Percentiles rank a stretch among this genome's conserved stretches.
phyloP scores from a whole-genome alignment of 2,888 invertebrate species.

The Drosophila merina region DNA sequence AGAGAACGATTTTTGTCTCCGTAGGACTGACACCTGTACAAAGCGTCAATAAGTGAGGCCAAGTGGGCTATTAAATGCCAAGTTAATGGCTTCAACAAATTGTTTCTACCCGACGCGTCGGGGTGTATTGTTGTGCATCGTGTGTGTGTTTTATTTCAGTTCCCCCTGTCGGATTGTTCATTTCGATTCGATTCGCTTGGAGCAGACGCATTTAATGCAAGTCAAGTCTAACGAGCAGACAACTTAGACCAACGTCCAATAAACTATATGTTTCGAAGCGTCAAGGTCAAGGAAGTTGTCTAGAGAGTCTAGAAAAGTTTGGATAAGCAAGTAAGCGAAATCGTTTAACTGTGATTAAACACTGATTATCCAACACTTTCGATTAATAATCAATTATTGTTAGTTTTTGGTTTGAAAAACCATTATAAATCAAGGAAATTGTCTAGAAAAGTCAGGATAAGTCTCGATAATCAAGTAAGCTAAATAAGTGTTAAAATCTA shows the following conservation, averaged over 20 bases:
- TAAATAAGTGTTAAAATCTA: too few species aligned
- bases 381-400: too few species aligned
- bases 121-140: not conserved
- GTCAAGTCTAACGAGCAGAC: not conserved
- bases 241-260: not conserved
- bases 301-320: constrained; percentile 5
- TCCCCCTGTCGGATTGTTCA: constrained; percentile 5
- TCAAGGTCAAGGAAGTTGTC: constrained; percentile 22
- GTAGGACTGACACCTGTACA: constrained; percentile 41
- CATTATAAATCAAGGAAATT: too few species aligned
- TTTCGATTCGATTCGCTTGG: constrained; percentile 7
- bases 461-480: too few species aligned
- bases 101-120: constrained; percentile 22
- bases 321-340: not conserved
- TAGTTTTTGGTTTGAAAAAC: too few species aligned
- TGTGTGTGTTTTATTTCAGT: constrained; percentile 7
- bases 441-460: too few species aligned
- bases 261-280: constrained; percentile 8
- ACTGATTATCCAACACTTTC: too few species aligned
- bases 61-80: constrained; percentile 49
- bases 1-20: constrained; percentile 10
- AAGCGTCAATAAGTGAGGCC: constrained; percentile 42
- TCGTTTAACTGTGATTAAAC: too few species aligned
- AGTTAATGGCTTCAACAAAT: constrained; percentile 40
- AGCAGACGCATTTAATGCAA: constrained; percentile 36